phyloP scores from a whole-genome alignment of 2,113 vertebrate genomes.

The Macrotus californicus region DNA sequence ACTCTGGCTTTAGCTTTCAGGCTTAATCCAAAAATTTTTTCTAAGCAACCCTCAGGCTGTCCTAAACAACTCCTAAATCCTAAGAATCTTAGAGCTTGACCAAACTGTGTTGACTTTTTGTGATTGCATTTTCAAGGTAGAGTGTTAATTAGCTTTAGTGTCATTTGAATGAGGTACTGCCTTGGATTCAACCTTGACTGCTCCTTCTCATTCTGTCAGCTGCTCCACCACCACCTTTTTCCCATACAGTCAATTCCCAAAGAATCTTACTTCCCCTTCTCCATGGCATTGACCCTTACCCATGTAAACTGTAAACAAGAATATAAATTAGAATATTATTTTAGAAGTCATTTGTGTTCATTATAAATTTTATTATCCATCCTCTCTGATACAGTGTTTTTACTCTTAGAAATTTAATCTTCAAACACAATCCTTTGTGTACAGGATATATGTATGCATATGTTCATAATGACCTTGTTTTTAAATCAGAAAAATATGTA shows the following conservation, averaged over 20 bases:
- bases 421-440: neutral
- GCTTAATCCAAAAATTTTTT: neutral
- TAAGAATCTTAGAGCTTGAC: neutral
- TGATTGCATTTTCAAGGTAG: neutral
- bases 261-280: neutral
- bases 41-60: neutral
- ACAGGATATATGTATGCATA: neutral
- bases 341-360: neutral
- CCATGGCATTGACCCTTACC: neutral
- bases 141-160: neutral
- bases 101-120: neutral
- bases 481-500: constrained; percentile 12
- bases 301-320: neutral
- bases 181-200: neutral
- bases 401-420: neutral
- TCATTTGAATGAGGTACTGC: neutral
- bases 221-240: neutral
- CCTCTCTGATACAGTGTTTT: neutral
- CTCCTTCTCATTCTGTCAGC: neutral
- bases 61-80: neutral
- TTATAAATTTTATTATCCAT: neutral
- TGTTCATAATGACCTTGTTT: neutral
- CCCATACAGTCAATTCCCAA: neutral
- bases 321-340: neutral
- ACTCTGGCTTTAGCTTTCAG: neutral